phyloP scores from a whole-genome alignment of 1,140 invertebrate species.

The Frieseomelitta varia region DNA sequence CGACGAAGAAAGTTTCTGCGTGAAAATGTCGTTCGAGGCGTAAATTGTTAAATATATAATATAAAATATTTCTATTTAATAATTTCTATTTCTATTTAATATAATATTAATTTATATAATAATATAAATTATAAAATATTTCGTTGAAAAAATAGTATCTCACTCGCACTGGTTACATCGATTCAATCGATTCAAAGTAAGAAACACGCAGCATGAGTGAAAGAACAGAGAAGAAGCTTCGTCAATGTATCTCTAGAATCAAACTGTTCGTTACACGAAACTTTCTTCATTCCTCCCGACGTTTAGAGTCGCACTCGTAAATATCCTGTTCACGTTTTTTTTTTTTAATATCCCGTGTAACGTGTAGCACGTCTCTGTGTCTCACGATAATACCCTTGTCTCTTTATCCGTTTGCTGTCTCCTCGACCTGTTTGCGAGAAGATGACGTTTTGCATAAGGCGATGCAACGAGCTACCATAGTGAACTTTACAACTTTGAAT shows the following conservation, averaged over 20 bases:
- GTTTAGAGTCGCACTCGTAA: not conserved
- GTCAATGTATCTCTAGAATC: not conserved
- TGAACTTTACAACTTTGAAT: not conserved
- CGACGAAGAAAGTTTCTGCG: too few relatives aligned
- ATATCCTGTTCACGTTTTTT: not conserved
- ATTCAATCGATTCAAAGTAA: not conserved
- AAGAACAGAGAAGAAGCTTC: not conserved
- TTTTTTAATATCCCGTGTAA: not conserved
- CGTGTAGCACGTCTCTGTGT: not conserved
- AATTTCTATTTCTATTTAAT: too few relatives aligned
- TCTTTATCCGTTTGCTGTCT: not conserved
- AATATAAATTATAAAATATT: too few relatives aligned
- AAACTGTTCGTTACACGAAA: not conserved
- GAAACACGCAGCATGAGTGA: not conserved
- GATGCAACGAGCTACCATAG: not conserved
- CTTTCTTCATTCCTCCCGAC: not conserved
- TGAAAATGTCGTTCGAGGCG: not conserved
- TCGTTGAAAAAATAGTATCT: too few relatives aligned
- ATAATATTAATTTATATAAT: too few relatives aligned
- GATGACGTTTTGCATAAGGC: not conserved
- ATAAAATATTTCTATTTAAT: too few relatives aligned
- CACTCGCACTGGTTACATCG: too few relatives aligned
- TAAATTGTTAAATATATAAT: too few relatives aligned
- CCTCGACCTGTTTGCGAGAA: not conserved
- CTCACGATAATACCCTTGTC: not conserved